These are phyloP conservation scores for Allolobophora icterica DNA, from an alignment of 2,888 invertebrate genomes.

Conservation along the genomic window DNA sequence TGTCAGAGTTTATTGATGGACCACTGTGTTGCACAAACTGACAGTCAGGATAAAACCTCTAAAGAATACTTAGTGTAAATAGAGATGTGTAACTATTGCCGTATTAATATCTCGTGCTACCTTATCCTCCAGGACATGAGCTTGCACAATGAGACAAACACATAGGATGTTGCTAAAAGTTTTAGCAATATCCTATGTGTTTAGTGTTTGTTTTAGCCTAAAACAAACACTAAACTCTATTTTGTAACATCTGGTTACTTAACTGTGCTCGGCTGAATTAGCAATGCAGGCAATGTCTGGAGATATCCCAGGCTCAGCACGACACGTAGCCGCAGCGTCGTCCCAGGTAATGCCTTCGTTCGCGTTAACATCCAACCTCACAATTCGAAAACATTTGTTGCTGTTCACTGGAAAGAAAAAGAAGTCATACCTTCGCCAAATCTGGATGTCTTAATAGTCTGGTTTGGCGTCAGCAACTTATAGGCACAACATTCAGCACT, in stretches of 20 bases:
- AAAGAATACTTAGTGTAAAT: no score
- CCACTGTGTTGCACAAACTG: no score
- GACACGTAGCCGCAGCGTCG: background rate
- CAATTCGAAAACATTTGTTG: background rate
- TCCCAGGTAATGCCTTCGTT: background rate
- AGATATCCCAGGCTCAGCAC: background rate
- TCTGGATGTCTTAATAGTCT: background rate
- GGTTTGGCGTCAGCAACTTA: background rate
- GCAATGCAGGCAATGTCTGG: background rate
- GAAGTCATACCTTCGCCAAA: no score
- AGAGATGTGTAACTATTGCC: no score
- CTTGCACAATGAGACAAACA: no score
- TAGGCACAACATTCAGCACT: background rate
- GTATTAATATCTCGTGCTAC: no score
- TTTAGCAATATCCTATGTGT: no score
- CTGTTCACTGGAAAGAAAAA: conserved; percentile 18
- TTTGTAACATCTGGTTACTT: background rate
- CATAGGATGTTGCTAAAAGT: background rate
- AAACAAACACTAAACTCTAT: background rate
- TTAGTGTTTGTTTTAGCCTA: no score
- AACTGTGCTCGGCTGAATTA: background rate
- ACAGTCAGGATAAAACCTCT: no score
- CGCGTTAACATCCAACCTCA: background rate
- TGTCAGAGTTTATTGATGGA: no score
- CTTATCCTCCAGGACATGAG: no score